Base-by-base conservation (phyloP, 2,113 vertebrate genomes). In the Salvelinus namaycush region DNA sequence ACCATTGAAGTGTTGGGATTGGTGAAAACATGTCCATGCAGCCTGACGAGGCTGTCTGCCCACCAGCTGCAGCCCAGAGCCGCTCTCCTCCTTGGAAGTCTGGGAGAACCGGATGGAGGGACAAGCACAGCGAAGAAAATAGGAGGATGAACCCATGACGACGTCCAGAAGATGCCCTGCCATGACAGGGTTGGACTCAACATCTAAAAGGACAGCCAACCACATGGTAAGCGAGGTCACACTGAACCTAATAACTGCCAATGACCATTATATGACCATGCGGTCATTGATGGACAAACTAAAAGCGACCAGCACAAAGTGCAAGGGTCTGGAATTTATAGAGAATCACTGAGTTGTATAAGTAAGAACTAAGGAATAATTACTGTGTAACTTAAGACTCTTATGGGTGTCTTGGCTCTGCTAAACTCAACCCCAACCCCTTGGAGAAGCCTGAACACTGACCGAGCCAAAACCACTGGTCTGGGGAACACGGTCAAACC, bases 381-480 rank as follows among this genome's bases (percentile, higher is more conserved):
- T 4, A 18, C 16, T 54, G 51, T 54, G 51, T 18, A 54, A 54
- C 51, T 12, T 44, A 44, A 44, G 39, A 44, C 39, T 44, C 39
- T 3, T 44, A 12, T 12, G 9, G 39, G 9, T 44, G 39, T 44
- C 39, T 18, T 80, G 80, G 62, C 84, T 68, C 62, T 73, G 75
- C 48, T 70, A 20, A 76, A 66, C 34, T 70, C 54, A 76, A 26
- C 16, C 18, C 51, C 27, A 68, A 34, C 68, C 48, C 72, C 51
- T 51, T 39, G 72, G 66, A 39, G 0, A 24, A 29, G 31, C 62
- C 39, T 68, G 83, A 49, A 7, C 3, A 3, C 27, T 65, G 68
- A 64, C n/a, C 31, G 72, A 68, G 68, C 84, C 88, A 86, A 85
- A 87, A 44, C 86, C 83, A 49, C 79, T 79, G 75, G 73, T 78